Evolutionary conservation across 2,113 vertebrate species (phyloP).

Genomic region (Aptenodytes forsteri): DNA sequence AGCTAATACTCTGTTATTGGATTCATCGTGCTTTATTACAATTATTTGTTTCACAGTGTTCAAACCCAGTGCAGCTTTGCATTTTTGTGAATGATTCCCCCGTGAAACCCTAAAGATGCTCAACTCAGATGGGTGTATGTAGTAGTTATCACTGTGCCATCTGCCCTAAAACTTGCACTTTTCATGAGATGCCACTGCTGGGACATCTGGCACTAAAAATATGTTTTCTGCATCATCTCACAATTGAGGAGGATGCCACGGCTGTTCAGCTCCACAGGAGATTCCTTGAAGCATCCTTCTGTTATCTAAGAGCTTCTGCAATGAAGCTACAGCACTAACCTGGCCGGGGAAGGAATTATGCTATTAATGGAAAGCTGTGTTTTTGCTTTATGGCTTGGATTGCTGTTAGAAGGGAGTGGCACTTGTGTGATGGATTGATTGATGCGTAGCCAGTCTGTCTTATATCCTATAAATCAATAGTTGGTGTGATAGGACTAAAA

Average conservation of each 20-base stretch:
- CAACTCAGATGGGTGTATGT: neutral
- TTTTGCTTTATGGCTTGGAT: constrained; percentile 29
- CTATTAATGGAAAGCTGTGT: neutral
- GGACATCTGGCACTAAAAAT: constrained; percentile 51
- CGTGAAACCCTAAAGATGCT: neutral
- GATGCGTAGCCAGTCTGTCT: neutral
- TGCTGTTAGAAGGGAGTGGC: constrained; percentile 10
- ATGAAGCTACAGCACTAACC: neutral
- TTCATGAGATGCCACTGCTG: neutral
- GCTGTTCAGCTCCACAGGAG: neutral
- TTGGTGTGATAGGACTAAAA: neutral
- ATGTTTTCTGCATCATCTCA: constrained; percentile 48
- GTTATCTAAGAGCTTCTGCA: neutral
- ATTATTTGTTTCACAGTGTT: neutral
- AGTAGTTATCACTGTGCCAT: constrained; percentile 1
- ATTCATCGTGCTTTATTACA: neutral
- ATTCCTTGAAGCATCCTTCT: constrained; percentile 3
- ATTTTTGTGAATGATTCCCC: neutral
- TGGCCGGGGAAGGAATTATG: neutral
- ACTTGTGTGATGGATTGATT: constrained; percentile 25
- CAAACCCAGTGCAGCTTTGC: neutral
- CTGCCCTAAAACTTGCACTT: constrained; percentile 40
- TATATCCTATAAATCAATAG: neutral
- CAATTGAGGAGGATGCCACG: neutral
- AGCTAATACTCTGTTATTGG: neutral